These are phyloP conservation scores for Sphenopsis melanotis DNA, from an alignment of 2,797 vertebrate genomes.

Conservation along the genomic window DNA sequence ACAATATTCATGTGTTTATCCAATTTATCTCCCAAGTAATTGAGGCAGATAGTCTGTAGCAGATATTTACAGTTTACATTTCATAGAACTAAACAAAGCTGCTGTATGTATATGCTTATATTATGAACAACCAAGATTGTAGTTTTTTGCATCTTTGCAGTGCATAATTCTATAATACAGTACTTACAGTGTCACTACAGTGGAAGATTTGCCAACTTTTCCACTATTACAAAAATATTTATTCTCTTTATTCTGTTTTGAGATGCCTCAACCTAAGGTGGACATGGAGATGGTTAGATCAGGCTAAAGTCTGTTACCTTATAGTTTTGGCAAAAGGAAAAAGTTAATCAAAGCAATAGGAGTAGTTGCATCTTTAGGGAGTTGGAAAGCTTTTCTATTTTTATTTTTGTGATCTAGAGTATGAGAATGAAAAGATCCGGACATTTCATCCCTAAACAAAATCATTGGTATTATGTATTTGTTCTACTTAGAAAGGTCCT, in stretches of 20 bases:
- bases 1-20: neutral
- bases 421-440: neutral
- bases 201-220: constrained; percentile 47
- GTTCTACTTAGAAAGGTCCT: neutral
- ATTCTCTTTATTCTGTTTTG: neutral
- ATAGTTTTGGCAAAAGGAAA: neutral
- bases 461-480: neutral
- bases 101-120: neutral
- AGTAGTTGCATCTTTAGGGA: neutral
- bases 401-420: constrained; percentile 3
- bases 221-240: neutral
- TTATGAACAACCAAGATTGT: constrained; percentile 14
- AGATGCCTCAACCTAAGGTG: constrained; percentile 14
- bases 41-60: neutral
- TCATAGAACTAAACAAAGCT: constrained; percentile 48
- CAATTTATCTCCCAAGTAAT: neutral
- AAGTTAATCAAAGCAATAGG: neutral
- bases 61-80: constrained; percentile 28
- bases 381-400: neutral
- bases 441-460: neutral
- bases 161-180: constrained; percentile 38
- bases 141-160: neutral
- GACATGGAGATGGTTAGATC: neutral
- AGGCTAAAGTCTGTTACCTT: neutral
- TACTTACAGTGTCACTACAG: constrained; percentile 23